Evolutionary conservation across 2,113 vertebrate species (phyloP).

Genomic region (Varanus salvator): DNA sequence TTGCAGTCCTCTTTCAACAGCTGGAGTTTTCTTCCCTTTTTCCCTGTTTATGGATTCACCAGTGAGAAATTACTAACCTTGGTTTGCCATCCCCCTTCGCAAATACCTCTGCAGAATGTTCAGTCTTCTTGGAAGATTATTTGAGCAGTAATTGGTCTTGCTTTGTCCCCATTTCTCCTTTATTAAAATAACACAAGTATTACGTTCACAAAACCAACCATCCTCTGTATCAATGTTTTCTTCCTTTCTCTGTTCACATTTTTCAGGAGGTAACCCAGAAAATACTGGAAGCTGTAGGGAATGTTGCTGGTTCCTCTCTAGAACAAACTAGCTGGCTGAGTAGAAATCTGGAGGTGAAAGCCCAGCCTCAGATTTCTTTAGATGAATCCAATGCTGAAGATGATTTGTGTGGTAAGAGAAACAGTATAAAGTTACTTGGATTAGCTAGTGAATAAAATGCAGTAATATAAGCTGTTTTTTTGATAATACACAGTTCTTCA

Average conservation of each 20-base stretch:
- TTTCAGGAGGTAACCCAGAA: conserved; percentile 93
- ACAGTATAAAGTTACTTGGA: background rate
- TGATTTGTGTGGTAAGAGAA: conserved; percentile 77
- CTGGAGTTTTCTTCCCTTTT: too few species aligned
- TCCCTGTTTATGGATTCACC: background rate
- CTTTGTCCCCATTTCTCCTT: background rate
- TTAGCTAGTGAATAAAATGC: background rate
- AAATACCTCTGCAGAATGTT: background rate
- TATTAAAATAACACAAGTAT: background rate
- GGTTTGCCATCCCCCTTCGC: background rate
- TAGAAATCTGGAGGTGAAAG: conserved; percentile 96
- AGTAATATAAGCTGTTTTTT: background rate
- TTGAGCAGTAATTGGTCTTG: background rate
- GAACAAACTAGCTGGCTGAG: conserved; percentile 99
- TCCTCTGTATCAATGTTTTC: background rate
- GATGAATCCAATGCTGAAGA: conserved; percentile 85
- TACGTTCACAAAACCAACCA: conserved; percentile 11
- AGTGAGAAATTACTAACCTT: background rate
- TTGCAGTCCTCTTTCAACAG: too few species aligned
- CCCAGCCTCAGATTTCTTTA: conserved; percentile 89
- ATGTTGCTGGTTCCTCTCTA: conserved; percentile 92
- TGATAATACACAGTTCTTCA: background rate
- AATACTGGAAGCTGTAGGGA: conserved; percentile 92
- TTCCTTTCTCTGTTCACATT: background rate
- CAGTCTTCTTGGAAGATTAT: background rate